Base-by-base conservation (phyloP, 2,888 invertebrate genomes). In the Stegophylla sp. region DNA sequence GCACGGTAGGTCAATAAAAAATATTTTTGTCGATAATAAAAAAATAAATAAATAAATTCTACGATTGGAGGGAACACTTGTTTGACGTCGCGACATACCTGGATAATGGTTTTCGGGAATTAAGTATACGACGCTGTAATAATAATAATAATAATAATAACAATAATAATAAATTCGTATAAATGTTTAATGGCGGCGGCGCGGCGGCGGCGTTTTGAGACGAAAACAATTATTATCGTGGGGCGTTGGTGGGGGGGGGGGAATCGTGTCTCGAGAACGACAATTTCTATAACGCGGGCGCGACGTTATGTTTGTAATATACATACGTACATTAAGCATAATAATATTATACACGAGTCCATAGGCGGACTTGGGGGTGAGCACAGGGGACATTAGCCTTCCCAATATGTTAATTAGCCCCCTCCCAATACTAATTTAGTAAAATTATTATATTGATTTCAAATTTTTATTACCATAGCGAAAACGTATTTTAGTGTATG, bases 21-120 rank as follows among this genome's bases (percentile, higher is more conserved):
- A 64, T 75, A 53, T 75, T 75, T 53, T 75, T 63, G 74, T 64
- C 63, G 20, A 63, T 73, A 73, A 73, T n/a, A 75, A 74, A 73
- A 64, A 56, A 56, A 72, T 34, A 34, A 5, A 34, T 34, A 34
- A 5, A 34, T 34, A 34, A 5, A 34, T 34, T 5, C 34, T 34
- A 34, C 34, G 7, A 43, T 9, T 15, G 26, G 13, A 34, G 34
- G 45, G 23, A 34, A 43, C 26, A 51, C 20, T 53, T 51, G 75
- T 64, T 53, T 41, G 51, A 41, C 51, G 51, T 23, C 75, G 51
- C 63, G 73, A 75, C 64, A 75, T 75, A 75, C 51, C 41, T 75
- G 17, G 75, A 51, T 75, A 75, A 75, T 75, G 64, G 75, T 51
- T 51, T 75, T 64, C 10, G 51, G 51, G 51, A 75, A 75, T 75